Evolutionary conservation across 2,888 invertebrate species (phyloP), one percentile per base, ranked within the genome.

Genomic region (Sipha maydis): DNA sequence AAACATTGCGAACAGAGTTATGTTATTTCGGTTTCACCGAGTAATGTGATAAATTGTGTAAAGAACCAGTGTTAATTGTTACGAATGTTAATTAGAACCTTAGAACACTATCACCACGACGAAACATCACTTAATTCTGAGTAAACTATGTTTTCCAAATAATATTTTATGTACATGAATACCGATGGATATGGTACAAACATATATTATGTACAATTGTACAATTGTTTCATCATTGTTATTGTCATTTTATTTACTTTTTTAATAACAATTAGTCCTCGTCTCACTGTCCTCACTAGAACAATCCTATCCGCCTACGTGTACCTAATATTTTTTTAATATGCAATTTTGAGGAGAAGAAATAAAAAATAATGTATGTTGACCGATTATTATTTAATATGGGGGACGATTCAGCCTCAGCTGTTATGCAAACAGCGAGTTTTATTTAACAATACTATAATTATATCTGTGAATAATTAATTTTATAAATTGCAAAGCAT

Each of bases 11-110:
- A 56, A 56, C 56, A 4, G 21, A 76, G 75, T 75, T 31, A 83
- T 83, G 75, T 75, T 31, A 83, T 83, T 83, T 83, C n/a, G 28
- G 48, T 56, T 73, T 54, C 61, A 28, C 61, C 38, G 28, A n/a
- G 28, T 34, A 34, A 25, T 25, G 54, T n/a, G 31, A 34, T 73
- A n/a, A 31, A 73, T 73, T 34, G 31, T 83, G 71, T 48, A 54
- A 54, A 83, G 31, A 71, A 48, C 83, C 54, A 41, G 48, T 71
- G 67, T 67, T 54, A 77, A 54, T 67, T 19, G n/a, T 41, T 41
- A 69, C 5, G 28, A 69, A 82, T 69, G 41, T 21, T 69, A 82
- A 82, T 82, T 82, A 48, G 41, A 19, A 61, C 14, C n/a, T 17
- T 9, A 19, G 61, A 34, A 34, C 34, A 34, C 25, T 61, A 67